Percentiles rank a stretch among this genome's conserved stretches.
Evolutionary conservation across 2,888 invertebrate species (phyloP).

Genomic region (Agapetus fuscipes): DNA sequence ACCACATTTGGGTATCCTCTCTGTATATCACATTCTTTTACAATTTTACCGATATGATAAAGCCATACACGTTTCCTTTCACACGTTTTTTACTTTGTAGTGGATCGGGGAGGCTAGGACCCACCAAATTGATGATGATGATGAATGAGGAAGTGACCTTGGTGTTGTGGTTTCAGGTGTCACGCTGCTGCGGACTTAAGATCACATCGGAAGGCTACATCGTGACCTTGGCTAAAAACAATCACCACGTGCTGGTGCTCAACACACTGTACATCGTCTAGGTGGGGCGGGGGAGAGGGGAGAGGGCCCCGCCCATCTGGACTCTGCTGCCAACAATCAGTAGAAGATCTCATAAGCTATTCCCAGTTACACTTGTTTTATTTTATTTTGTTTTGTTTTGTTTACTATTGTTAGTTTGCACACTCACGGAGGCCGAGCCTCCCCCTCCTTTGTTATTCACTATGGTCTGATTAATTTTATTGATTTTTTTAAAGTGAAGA

Average conservation of each 20-base stretch:
- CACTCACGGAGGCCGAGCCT: constrained; percentile 17
- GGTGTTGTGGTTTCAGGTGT: too few species aligned
- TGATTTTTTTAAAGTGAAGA: constrained; percentile 25
- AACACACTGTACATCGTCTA: constrained; percentile 89
- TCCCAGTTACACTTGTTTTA: constrained; percentile 22
- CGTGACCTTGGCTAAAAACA: constrained; percentile 95
- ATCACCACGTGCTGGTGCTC: constrained; percentile 95
- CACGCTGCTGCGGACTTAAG: constrained; percentile 95
- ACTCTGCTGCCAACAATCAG: constrained; percentile 14
- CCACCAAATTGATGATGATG: too few species aligned
- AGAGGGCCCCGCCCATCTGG: constrained; percentile 6
- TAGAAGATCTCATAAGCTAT: constrained; percentile 20
- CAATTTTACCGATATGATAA: too few species aligned
- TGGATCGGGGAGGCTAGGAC: too few species aligned
- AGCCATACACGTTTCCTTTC: too few species aligned
- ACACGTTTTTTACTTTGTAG: too few species aligned
- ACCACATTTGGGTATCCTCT: too few species aligned
- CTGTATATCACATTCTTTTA: too few species aligned
- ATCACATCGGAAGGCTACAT: constrained; percentile 95
- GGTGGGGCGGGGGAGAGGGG: constrained; percentile 39
- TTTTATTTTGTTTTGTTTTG: constrained; percentile 20
- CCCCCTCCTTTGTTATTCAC: constrained; percentile 18
- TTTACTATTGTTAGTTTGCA: constrained; percentile 20
- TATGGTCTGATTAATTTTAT: constrained; percentile 35
- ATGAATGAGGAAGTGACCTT: too few species aligned